Evolutionary conservation across 2,888 invertebrate genomes (phyloP).

Genomic region (Megastigmus dorsalis): DNA sequence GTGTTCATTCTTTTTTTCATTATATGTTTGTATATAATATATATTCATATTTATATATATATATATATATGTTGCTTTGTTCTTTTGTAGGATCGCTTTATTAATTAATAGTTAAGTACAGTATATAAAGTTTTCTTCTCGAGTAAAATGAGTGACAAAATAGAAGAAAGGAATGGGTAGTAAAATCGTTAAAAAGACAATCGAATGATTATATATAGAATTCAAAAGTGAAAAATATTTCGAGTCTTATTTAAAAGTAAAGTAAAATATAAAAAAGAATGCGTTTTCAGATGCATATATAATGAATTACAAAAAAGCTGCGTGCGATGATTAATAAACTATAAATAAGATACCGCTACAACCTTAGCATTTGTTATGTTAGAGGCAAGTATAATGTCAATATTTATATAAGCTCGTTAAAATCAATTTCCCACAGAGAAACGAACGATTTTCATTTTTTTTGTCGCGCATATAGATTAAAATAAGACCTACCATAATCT

Average conservation of each 20-base stretch:
- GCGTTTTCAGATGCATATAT: background rate
- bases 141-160: constrained; percentile 14
- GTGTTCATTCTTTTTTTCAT: constrained; percentile 50
- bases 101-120: constrained; percentile 69
- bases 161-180: constrained; percentile 15
- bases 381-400: constrained; percentile 34
- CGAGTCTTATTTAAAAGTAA: background rate
- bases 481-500: constrained; percentile 9
- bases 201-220: background rate
- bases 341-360: background rate
- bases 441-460: background rate
- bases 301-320: constrained; percentile 25
- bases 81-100: constrained; percentile 57
- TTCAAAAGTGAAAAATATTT: constrained; percentile 1
- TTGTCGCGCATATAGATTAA: constrained; percentile 3
- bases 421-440: constrained; percentile 15
- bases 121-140: constrained; percentile 38
- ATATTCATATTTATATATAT: constrained; percentile 59
- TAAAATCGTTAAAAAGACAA: constrained; percentile 8
- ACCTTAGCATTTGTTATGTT: background rate
- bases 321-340: constrained; percentile 27
- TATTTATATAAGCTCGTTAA: constrained; percentile 32
- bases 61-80: constrained; percentile 57
- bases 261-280: background rate
- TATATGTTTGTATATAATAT: constrained; percentile 63